Evolutionary conservation across 2,888 invertebrate genomes (phyloP).

Genomic region (Philereme vetulata): DNA sequence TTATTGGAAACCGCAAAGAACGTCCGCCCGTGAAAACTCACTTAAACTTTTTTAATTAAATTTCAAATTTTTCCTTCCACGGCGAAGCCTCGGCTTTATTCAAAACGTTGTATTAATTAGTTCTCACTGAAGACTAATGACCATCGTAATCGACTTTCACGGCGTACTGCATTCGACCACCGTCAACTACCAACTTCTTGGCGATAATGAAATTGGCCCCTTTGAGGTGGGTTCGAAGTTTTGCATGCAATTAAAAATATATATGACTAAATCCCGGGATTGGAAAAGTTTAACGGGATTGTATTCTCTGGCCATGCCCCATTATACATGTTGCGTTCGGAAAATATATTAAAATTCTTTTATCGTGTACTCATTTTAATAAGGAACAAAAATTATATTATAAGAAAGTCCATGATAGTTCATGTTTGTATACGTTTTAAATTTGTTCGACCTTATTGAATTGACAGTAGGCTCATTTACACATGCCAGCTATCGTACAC

Average conservation of each 20-base stretch:
- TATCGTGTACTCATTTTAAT: too few species aligned
- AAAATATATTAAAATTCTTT: too few species aligned
- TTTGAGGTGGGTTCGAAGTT: conserved; percentile 6
- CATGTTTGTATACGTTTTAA: too few species aligned
- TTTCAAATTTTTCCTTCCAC: conserved; percentile 73
- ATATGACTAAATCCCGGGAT: too few species aligned
- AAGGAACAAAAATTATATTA: too few species aligned
- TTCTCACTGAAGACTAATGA: conserved; percentile 69
- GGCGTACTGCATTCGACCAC: conserved; percentile 48
- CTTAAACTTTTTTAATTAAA: conserved; percentile 83
- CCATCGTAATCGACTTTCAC: conserved; percentile 68
- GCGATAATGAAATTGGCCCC: conserved; percentile 40
- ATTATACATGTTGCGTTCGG: too few species aligned
- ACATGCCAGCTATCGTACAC: too few species aligned
- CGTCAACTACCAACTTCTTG: conserved; percentile 32
- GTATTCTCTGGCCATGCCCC: too few species aligned
- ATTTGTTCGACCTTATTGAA: too few species aligned
- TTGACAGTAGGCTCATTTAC: too few species aligned
- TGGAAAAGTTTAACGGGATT: too few species aligned
- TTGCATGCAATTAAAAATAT: conserved; percentile 1
- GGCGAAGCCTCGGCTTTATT: conserved; percentile 69
- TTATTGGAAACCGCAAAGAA: conserved; percentile 70
- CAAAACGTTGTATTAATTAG: conserved; percentile 81
- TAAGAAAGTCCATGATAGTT: too few species aligned
- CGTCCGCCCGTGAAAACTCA: conserved; percentile 79